phyloP scores from a whole-genome alignment of 2,797 vertebrate genomes.

The Florisuga fusca region DNA sequence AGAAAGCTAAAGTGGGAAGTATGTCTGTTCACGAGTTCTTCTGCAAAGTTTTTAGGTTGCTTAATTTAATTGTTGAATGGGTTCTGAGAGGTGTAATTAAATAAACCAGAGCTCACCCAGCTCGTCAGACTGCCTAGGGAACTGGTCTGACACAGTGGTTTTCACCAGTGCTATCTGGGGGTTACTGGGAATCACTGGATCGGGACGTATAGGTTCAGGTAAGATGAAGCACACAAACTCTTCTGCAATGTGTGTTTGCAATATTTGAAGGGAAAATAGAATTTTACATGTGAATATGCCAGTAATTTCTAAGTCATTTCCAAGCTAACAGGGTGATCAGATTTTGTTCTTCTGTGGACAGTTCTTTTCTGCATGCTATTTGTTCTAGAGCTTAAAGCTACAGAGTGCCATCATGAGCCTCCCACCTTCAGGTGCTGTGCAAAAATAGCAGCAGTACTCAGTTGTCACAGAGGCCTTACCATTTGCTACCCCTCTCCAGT shows the following conservation, averaged over 20 bases:
- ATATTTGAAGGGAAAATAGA: neutral
- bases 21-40: neutral
- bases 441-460: neutral
- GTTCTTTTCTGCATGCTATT: fast-evolving
- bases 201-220: neutral
- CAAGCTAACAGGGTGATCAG: fast-evolving
- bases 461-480: neutral
- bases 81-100: neutral
- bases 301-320: neutral
- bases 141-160: neutral
- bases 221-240: neutral
- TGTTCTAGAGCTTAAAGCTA: neutral
- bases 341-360: fast-evolving
- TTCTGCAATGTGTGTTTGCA: neutral
- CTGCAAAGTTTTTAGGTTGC: neutral
- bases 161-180: neutral
- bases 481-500: neutral
- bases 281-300: neutral
- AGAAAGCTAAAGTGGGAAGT: neutral
- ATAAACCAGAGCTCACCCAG: neutral
- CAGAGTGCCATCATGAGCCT: neutral
- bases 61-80: slow-evolving; percentile 13
- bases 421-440: neutral
- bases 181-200: neutral
- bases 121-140: neutral